A percentile compares a stretch with the other conserved stretches of the same genome.
These are phyloP conservation scores for Enoplosus armatus DNA, from an alignment of 2,797 vertebrate genomes.

Conservation along the genomic window DNA sequence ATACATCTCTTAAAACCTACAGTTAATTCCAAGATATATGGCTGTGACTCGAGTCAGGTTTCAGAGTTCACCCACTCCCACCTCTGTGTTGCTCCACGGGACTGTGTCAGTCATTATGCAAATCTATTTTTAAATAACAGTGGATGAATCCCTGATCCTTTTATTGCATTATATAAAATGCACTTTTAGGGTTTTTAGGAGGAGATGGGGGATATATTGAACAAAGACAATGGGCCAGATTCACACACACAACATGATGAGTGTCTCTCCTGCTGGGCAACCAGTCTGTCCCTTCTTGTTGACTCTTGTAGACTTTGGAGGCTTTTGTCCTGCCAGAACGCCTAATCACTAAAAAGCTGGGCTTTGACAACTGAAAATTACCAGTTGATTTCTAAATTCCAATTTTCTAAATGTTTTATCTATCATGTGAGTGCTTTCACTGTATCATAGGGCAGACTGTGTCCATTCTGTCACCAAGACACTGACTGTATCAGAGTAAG, in stretches of 20 bases:
- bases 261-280: background rate
- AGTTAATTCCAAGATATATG: too few species aligned
- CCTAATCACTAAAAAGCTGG: background rate
- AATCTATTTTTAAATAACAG: too few species aligned
- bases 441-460: background rate
- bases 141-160: background rate
- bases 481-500: constrained; percentile 1
- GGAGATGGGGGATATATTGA: background rate
- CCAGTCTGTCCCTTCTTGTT: background rate
- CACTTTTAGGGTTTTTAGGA: background rate
- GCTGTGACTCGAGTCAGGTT: too few species aligned
- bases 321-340: too few species aligned
- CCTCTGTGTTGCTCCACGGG: background rate
- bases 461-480: background rate
- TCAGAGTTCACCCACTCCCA: background rate
- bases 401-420: background rate
- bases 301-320: background rate
- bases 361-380: background rate
- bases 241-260: background rate
- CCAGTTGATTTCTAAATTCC: background rate
- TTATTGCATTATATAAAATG: background rate
- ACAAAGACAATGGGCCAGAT: background rate
- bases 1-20: background rate
- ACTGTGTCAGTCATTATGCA: background rate
- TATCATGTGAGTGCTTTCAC: background rate